A percentile compares a stretch with the other conserved stretches of the same genome.
Conservation (phyloP, 2,888 invertebrate genomes). For the Melanophora roralis region DNA sequence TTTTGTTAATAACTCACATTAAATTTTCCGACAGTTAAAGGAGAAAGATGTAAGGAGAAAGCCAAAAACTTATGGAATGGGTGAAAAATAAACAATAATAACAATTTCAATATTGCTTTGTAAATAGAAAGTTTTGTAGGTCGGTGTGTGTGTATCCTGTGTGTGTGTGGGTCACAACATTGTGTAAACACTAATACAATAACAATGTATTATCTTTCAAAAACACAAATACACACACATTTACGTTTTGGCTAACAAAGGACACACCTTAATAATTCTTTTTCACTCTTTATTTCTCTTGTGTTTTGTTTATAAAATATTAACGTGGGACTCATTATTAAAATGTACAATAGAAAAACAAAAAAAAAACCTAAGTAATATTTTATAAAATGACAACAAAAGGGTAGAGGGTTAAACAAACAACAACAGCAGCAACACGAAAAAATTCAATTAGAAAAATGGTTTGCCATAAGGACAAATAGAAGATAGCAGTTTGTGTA, state of each 20-base stretch:
- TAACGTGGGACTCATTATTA: constrained; percentile 58
- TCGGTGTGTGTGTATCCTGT: constrained; percentile 10
- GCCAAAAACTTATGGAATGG: background rate
- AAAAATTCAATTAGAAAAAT: constrained; percentile 59
- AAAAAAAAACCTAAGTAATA: constrained; percentile 44
- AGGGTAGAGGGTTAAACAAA: background rate
- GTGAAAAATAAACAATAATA: constrained; percentile 46
- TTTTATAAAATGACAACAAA: constrained; percentile 46
- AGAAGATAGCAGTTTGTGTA: background rate
- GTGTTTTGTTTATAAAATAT: constrained; percentile 43
- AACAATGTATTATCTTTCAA: constrained; percentile 39
- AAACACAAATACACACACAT: constrained; percentile 1
- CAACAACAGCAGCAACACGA: background rate
- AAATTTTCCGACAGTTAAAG: background rate
- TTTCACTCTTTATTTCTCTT: background rate
- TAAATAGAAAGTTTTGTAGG: constrained; percentile 49
- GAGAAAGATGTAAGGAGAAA: too few relatives aligned
- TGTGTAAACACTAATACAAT: constrained; percentile 26
- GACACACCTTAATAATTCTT: constrained; percentile 50
- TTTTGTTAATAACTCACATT: constrained; percentile 43
- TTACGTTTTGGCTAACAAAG: constrained; percentile 1
- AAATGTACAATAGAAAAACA: constrained; percentile 30
- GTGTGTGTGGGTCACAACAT: background rate
- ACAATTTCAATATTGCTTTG: constrained; percentile 53
- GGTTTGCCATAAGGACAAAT: constrained; percentile 42